A percentile compares a stretch with the other conserved stretches of the same genome.
Evolutionary conservation across 2,888 invertebrate genomes (phyloP).

Genomic region (Abscondita cerata): DNA sequence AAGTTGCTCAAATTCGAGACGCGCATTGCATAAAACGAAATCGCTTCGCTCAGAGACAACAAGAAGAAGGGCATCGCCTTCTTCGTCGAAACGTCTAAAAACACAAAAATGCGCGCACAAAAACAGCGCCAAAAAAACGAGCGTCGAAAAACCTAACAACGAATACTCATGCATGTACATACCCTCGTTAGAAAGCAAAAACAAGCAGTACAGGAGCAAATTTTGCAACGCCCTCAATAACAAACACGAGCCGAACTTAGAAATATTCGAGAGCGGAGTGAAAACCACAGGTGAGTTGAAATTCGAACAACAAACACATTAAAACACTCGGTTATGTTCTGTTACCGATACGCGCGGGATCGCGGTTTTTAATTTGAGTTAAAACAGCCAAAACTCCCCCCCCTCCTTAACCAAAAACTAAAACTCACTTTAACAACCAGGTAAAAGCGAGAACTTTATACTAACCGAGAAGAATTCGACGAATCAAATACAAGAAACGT

Average conservation of each 20-base stretch:
- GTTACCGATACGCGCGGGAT: too few species aligned
- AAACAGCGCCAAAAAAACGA: constrained; percentile 7
- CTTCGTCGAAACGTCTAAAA: constrained; percentile 48
- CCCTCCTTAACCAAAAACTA: too few species aligned
- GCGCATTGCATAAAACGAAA: constrained; percentile 45
- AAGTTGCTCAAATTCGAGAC: constrained; percentile 56
- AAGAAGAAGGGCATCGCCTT: constrained; percentile 52
- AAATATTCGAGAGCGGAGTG: constrained; percentile 49
- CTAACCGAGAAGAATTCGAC: constrained; percentile 31
- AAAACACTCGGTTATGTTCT: constrained; percentile 1
- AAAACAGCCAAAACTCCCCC: neutral
- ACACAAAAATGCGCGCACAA: constrained; percentile 38
- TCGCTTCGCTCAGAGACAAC: constrained; percentile 24
- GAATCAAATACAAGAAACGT: constrained; percentile 53
- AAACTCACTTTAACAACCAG: constrained; percentile 12
- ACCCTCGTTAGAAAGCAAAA: constrained; percentile 62
- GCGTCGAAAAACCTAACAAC: constrained; percentile 49
- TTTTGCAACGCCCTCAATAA: constrained; percentile 58
- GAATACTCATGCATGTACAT: constrained; percentile 63
- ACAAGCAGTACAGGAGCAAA: constrained; percentile 63
- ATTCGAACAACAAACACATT: neutral
- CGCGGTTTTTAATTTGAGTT: neutral
- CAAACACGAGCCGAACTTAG: constrained; percentile 53
- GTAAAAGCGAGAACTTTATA: constrained; percentile 28
- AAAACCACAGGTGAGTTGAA: constrained; percentile 22